Base-by-base conservation (phyloP, 1,140 invertebrate species). In the Platorchestia sp. region DNA sequence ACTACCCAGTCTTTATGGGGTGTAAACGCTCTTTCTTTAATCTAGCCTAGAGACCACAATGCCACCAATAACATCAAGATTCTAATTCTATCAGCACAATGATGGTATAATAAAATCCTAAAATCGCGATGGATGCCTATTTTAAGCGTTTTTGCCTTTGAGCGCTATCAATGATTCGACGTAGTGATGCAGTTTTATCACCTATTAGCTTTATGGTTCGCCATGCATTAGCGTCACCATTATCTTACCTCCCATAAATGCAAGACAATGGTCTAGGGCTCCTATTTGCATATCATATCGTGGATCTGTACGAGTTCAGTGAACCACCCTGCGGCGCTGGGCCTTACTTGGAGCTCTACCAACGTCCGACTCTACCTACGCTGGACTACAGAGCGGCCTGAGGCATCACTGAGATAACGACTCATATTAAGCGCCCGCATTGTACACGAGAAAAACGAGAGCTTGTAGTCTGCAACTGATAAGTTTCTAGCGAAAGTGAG, bases 271-370 rank as follows among this genome's bases (percentile, higher is more conserved):
- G 91, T 45, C 91, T 44, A 93, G 91, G 45, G 45, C 43, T 44
- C 87, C 41, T 10, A 93, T 93, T 93, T 93, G 91, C 91, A 93
- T 93, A 93, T 93, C 91, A 93, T 47, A 93, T 93, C 45, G 36
- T 40, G 91, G 6, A 47, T 93, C 91, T 42, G 87, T 90, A 75
- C 59, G 36, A 90, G 87, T 90, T 90, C 87, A 90, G 19, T 90
- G 87, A 90, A 90, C 87, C 41, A 10, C 44, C 87, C 87, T 41
- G 14, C 0, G 27, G 87, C 87, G 41, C 41, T 19, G 27, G 59
- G 59, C 59, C 59, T 75, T 19, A 75, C 59, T 75, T 75, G 59
- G 59, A 36, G 59, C 59, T 75, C 59, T 75, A 75, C 10, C 14
- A 36, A 27, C 7, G 59, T 3, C 59, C 59, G n/a, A n/a, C n/a